Evolutionary conservation across 2,113 vertebrate genomes (phyloP), one percentile per base, ranked within the genome.

Genomic region (Otis tarda): DNA sequence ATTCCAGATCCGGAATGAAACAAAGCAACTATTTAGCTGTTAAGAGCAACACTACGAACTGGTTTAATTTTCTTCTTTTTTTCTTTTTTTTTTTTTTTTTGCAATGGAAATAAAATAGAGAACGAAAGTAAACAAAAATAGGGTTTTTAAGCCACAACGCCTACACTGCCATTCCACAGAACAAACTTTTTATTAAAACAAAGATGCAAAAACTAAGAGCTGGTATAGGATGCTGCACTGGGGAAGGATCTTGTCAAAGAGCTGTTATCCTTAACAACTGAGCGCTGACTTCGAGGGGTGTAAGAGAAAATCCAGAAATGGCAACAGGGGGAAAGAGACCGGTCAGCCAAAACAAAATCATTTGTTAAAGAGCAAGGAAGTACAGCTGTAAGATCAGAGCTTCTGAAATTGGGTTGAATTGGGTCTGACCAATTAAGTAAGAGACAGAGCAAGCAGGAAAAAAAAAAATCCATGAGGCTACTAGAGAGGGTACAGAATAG

Each of bases 1-100:
- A 87, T 84, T 86, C 76, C 65, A 87, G 79, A 87, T 64, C n/a
- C 80, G 93, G 64, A 93, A 92, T 22, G 23, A 93, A 96, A 93
- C 70, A 95, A 91, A 91, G 53, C 74, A 76, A 83, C 57, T 30
- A 57, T 59, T 76, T 83, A 81, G 50, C 37, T 80, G 28, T 59
- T 76, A 45, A 69, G 30, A 84, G 25, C 61, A 81, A 85, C n/a
- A 13, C 52, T 57, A 73, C 53, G 80, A 70, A 61, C 13, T 53
- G n/a, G 35, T 78, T 69, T 52, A 47, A 57, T 37, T 73, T 73
- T 33, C 35, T 61, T 53, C 14, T 59, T 28, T 56, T 11, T 39
- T 59, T 28, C 52, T 11, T 39, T 37, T 37, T 37, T 37, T 37
- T 37, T 64, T 35, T 45, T 33, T 39, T 68, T 64, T 65, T 59